Evolutionary conservation across 64 coral and sea anemone genomes (phyloP), one percentile per base, ranked within the genome.

Genomic region (Pocillopora damicornis): DNA sequence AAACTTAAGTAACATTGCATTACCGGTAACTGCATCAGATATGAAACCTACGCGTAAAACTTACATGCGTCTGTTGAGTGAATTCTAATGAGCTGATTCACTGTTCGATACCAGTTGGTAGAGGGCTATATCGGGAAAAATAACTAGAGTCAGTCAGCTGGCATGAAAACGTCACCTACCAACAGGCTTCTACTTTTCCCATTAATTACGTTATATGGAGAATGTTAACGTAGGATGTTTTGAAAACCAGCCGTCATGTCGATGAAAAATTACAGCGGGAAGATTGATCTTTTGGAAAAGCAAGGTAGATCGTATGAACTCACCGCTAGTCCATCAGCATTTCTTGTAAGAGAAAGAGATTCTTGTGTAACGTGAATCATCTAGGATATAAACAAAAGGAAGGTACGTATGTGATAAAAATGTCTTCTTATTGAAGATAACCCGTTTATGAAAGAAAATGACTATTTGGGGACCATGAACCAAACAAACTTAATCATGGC

Each of bases 51-150:
- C 20, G 16, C 18, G 9, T 9, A 0, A 78, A 15, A 93, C 94
- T 76, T 88, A 96, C 94, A 93, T 77, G 94, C 94, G 68, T 96
- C 94, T 78, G 88, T 78, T 13, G 94, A 96, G 72, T 96, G 77
- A 20, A 88, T 37, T 77, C 78, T 77, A 16, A 96, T 96, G 63
- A 96, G 67, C 61, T 93, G 94, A 73, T 96, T 96, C 62, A 96
- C 87, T 16, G 87, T 90, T 61, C 88, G 80, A 62, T 96, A 96
- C 94, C 94, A 96, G 78, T 96, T 93, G 15, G 88, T 88, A 13
- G 78, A 58, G 13, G 94, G 94, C 94, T 96, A 83, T 5, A 20
- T 20, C 1, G 30, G 88, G 45, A 14, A 45, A 72, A 66, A 20
- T 2, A 62, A 58, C 57, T 66, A 83, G 65, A 22, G 9, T 13